Percentiles rank a stretch among this genome's conserved stretches.
Conservation (phyloP, 2,113 vertebrate species). For the Anarhynchus alexandrinus region DNA sequence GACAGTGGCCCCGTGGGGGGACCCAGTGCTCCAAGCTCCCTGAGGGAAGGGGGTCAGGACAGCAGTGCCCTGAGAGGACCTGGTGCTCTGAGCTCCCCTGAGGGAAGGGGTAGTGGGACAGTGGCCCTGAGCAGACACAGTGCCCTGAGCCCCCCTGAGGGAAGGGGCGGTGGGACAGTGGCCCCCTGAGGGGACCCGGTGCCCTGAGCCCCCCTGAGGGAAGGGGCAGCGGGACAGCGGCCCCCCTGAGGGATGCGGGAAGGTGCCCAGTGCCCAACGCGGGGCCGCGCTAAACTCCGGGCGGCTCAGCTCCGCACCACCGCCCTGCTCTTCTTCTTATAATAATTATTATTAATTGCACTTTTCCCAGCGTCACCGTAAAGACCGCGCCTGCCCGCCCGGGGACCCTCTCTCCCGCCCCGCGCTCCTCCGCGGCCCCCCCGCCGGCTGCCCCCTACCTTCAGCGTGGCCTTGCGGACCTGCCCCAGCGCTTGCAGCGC, state of each 20-base stretch:
- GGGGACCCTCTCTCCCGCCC: background rate
- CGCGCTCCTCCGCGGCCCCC: background rate
- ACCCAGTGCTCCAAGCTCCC: background rate
- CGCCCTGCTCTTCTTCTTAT: rapidly evolving
- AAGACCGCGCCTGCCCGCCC: too few species aligned
- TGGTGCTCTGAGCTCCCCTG: background rate
- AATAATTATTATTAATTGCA: rapidly evolving
- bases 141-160: background rate
- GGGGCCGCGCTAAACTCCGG: background rate
- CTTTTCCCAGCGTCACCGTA: background rate
- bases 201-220: background rate
- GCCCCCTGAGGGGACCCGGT: background rate
- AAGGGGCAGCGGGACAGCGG: background rate
- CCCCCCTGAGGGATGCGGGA: background rate
- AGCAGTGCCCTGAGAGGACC: background rate
- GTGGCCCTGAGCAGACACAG: background rate
- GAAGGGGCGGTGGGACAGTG: background rate
- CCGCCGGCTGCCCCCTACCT: constrained; percentile 43
- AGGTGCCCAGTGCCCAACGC: too few species aligned
- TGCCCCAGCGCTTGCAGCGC: constrained; percentile 8
- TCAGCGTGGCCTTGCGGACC: constrained; percentile 36
- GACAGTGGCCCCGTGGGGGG: too few species aligned
- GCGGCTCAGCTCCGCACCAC: background rate
- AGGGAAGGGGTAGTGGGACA: background rate
- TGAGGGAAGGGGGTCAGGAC: background rate